phyloP scores from a whole-genome alignment of 2,113 vertebrate species.

The Tylochromis polylepis region DNA sequence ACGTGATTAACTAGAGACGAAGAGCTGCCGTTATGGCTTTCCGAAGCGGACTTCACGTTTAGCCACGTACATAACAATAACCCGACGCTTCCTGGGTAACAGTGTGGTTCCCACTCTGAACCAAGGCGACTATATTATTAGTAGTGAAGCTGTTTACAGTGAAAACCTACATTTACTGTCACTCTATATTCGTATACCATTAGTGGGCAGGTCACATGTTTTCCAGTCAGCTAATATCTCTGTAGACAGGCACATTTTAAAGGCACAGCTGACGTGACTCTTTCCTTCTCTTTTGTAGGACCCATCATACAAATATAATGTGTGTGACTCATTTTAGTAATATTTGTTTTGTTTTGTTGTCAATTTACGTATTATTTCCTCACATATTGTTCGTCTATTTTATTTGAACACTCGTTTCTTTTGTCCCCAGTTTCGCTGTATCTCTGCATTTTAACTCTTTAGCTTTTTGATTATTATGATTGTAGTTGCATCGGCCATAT shows the following conservation, averaged over 20 bases:
- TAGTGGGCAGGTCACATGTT: not conserved
- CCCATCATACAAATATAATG: not conserved
- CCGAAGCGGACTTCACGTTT: conserved; percentile 30
- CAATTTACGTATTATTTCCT: not conserved
- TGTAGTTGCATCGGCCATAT: not conserved
- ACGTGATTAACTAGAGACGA: not conserved
- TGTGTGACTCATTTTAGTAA: not conserved
- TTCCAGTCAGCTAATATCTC: conserved; percentile 5
- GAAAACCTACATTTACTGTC: not conserved
- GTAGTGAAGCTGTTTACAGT: too few species aligned
- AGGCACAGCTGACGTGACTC: not conserved
- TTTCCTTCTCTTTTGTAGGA: not conserved
- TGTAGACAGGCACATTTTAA: not conserved
- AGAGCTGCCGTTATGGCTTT: conserved; percentile 13
- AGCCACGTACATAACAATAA: conserved; percentile 51
- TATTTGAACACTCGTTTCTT: not conserved
- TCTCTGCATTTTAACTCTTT: not conserved
- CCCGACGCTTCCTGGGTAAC: not conserved
- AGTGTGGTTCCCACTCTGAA: not conserved
- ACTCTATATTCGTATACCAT: not conserved
- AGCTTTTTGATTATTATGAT: not conserved
- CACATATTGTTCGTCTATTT: not conserved
- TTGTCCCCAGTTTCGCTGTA: not conserved
- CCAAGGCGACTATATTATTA: not conserved
- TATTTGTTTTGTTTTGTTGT: not conserved